Conservation (phyloP, 2,797 vertebrate species). For the Sitta carolinensis region DNA sequence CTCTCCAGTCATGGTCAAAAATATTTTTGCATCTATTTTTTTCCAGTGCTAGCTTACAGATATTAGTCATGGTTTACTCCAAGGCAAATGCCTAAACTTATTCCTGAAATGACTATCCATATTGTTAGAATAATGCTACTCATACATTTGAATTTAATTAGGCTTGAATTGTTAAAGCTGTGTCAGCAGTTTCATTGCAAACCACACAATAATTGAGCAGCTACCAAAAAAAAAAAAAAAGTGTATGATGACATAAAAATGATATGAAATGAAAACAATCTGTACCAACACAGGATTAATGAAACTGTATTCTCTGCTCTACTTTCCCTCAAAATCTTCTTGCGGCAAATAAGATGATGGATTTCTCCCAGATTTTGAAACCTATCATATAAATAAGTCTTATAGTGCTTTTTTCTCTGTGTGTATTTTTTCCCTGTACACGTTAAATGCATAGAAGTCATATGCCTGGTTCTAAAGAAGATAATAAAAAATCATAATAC, state of each 20-base stretch:
- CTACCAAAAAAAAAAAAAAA: background rate
- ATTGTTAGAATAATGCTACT: background rate
- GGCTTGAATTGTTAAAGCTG: background rate
- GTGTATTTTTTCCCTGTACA: background rate
- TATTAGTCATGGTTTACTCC: background rate
- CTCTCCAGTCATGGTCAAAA: background rate
- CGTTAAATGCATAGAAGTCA: background rate
- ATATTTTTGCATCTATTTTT: background rate
- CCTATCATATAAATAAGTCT: background rate
- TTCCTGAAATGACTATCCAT: background rate
- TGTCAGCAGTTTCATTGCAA: background rate
- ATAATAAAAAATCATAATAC: slow-evolving; percentile 6
- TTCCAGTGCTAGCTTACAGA: background rate
- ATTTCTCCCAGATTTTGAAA: background rate
- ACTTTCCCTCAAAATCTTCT: background rate
- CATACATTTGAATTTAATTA: background rate
- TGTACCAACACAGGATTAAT: background rate
- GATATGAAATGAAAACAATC: background rate
- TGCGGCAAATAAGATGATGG: background rate
- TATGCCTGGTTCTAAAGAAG: slow-evolving; percentile 21
- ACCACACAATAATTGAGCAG: background rate
- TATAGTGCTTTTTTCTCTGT: background rate
- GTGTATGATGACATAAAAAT: background rate
- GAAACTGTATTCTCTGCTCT: background rate
- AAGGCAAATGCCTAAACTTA: background rate